Conservation (phyloP, 53 echinoderm and acorn worm species). For the Arbacia lixula region DNA sequence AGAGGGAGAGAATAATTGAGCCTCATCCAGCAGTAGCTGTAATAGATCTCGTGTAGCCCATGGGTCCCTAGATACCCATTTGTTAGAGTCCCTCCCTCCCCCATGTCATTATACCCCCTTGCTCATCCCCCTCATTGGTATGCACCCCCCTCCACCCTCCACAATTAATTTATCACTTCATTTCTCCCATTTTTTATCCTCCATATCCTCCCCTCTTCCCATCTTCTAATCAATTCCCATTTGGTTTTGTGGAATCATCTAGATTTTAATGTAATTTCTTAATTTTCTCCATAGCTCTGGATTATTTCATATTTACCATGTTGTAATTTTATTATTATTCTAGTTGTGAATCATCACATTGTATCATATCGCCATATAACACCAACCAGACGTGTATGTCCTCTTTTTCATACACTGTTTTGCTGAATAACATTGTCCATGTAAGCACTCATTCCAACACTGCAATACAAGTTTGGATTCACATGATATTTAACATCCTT, state of each 20-base stretch:
- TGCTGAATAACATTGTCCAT: too few relatives aligned
- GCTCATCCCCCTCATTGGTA: constrained; percentile 28
- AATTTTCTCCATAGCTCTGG: neutral
- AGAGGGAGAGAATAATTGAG: constrained; percentile 9
- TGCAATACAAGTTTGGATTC: too few relatives aligned
- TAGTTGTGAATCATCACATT: too few relatives aligned
- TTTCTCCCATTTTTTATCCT: constrained; percentile 28
- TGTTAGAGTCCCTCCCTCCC: constrained; percentile 48
- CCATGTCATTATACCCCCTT: constrained; percentile 38
- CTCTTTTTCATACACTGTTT: too few relatives aligned
- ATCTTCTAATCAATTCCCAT: neutral
- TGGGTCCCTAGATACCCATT: constrained; percentile 38
- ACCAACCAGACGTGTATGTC: too few relatives aligned
- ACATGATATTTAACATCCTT: too few relatives aligned
- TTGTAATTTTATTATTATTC: neutral
- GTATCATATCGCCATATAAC: too few relatives aligned
- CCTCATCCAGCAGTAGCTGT: neutral
- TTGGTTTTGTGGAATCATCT: too few relatives aligned
- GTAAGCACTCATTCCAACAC: too few relatives aligned
- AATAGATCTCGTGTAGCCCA: constrained; percentile 42
- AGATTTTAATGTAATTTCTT: too few relatives aligned
- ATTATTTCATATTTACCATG: neutral
- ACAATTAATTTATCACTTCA: constrained; percentile 57
- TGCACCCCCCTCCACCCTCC: constrained; percentile 45
- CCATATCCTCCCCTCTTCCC: constrained; percentile 4